Conservation (phyloP, 2,113 vertebrate genomes). For the Tautogolabrus adspersus region DNA sequence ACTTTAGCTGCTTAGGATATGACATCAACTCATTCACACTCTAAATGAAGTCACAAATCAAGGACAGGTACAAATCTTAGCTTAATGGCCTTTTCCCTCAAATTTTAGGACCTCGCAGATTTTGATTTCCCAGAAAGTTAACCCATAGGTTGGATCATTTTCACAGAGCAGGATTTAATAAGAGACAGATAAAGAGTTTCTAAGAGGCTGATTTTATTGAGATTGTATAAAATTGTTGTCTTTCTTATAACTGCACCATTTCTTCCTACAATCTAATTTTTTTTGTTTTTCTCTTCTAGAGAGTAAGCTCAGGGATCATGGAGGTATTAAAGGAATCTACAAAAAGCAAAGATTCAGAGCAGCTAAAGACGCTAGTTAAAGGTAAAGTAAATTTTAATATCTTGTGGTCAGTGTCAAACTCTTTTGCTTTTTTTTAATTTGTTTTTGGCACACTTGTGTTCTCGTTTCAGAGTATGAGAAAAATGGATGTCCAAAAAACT, state of each 20-base stretch:
- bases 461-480: constrained; percentile 90
- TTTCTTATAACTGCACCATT: not conserved
- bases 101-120: not conserved
- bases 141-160: not conserved
- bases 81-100: not conserved
- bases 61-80: constrained; percentile 4
- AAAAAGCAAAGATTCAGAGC: constrained; percentile 85
- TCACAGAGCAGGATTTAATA: not conserved
- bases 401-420: not conserved
- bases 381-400: constrained; percentile 77
- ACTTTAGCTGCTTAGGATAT: not conserved
- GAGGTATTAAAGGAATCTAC: constrained; percentile 86
- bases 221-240: not conserved
- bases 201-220: not conserved
- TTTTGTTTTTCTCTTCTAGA: constrained; percentile 81
- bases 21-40: no score
- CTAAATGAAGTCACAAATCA: not conserved
- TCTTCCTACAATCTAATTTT: not conserved
- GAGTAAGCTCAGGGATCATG: constrained; percentile 87
- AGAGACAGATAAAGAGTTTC: not conserved
- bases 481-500: constrained; percentile 85
- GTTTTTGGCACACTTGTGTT: not conserved
- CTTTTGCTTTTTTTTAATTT: not conserved
- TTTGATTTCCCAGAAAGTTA: not conserved
- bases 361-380: constrained; percentile 90